A percentile compares a stretch with the other conserved stretches of the same genome.
These are phyloP conservation scores for Gymnodraco acuticeps DNA, from an alignment of 2,797 vertebrate genomes.

Conservation along the genomic window DNA sequence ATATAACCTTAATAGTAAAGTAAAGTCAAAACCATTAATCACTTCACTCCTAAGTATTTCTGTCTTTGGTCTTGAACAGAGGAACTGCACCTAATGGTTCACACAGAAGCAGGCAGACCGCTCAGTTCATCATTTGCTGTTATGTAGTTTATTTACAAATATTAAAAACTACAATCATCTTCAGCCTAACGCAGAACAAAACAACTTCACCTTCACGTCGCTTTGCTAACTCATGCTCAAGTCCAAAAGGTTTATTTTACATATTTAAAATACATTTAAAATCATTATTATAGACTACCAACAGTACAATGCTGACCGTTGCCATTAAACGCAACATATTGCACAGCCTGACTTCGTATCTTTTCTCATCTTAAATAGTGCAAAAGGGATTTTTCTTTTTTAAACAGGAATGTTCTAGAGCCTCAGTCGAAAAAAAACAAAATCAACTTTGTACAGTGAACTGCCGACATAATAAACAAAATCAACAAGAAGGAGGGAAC, in stretches of 20 bases:
- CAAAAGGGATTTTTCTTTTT: constrained; percentile 88
- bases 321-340: constrained; percentile 92
- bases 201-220: constrained; percentile 83
- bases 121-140: constrained; percentile 59
- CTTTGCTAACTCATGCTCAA: constrained; percentile 92
- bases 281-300: constrained; percentile 91
- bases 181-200: constrained; percentile 76
- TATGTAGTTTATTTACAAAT: constrained; percentile 83
- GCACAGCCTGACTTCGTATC: constrained; percentile 95
- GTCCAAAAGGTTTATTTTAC: constrained; percentile 97
- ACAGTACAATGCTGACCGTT: constrained; percentile 94
- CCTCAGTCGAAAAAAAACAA: constrained; percentile 81
- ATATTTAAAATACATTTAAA: constrained; percentile 99
- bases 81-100: not conserved
- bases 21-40: not conserved
- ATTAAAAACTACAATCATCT: constrained; percentile 81
- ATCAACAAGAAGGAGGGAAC: constrained; percentile 79
- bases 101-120: constrained; percentile 59
- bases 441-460: constrained; percentile 91
- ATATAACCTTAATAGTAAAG: not conserved
- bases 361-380: constrained; percentile 94
- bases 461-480: constrained; percentile 83
- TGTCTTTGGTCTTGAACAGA: not conserved
- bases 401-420: constrained; percentile 97
- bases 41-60: not conserved